phyloP scores from a whole-genome alignment of 37 sponge, comb jelly and placozoan genomes.

The Crambe crambe region DNA sequence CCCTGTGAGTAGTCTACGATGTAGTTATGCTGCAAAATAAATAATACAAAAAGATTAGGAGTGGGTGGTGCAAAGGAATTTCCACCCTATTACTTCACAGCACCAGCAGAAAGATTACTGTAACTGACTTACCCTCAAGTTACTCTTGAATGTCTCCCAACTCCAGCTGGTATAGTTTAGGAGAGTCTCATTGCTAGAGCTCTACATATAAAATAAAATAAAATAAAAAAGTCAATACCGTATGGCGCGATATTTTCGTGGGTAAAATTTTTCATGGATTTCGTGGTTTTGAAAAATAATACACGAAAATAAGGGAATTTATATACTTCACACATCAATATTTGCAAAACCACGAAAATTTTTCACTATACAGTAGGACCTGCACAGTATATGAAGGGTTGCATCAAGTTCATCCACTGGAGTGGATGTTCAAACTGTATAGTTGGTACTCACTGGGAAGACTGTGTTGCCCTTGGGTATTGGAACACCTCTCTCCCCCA shows the following conservation, averaged over 20 bases:
- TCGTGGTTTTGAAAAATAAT: too few relatives aligned
- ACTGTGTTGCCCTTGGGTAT: conserved; percentile 6
- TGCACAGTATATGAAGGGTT: too few relatives aligned
- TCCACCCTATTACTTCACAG: too few relatives aligned
- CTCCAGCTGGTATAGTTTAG: conserved; percentile 67
- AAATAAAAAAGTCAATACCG: too few relatives aligned
- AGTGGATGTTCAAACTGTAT: not conserved
- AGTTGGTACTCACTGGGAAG: conserved; percentile 9
- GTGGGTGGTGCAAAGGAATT: too few relatives aligned
- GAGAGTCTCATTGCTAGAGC: not conserved
- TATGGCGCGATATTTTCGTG: too few relatives aligned
- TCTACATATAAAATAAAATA: not conserved
- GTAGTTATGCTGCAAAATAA: conserved; percentile 59
- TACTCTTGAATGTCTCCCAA: conserved; percentile 56
- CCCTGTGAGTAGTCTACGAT: conserved; percentile 59
- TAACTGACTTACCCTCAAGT: conserved; percentile 30
- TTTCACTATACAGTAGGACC: too few relatives aligned
- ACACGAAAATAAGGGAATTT: too few relatives aligned
- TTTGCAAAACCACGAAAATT: too few relatives aligned
- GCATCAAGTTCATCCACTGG: not conserved
- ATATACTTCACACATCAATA: too few relatives aligned
- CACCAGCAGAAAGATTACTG: not conserved
- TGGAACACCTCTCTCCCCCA: conserved; percentile 6
- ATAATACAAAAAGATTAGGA: too few relatives aligned
- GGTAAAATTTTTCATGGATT: too few relatives aligned